phyloP scores from a whole-genome alignment of 1,140 invertebrate genomes.

The Nylanderia fulva region DNA sequence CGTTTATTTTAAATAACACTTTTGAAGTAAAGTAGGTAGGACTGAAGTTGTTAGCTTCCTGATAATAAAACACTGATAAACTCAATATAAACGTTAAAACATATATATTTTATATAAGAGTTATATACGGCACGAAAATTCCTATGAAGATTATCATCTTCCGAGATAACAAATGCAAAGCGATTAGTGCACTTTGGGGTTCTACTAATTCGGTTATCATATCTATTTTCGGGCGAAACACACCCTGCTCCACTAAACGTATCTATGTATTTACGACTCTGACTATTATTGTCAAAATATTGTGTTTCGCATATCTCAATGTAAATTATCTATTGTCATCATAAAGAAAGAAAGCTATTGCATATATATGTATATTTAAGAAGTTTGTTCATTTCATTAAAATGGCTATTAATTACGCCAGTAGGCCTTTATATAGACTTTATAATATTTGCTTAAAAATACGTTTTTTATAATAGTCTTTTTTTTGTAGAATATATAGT shows the following conservation, averaged over 20 bases:
- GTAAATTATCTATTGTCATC: not conserved
- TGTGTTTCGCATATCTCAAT: not conserved
- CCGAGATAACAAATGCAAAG: conserved; percentile 11
- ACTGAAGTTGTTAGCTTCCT: not conserved
- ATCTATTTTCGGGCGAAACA: not conserved
- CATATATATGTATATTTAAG: not conserved
- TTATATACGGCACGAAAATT: not conserved
- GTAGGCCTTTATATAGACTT: not conserved
- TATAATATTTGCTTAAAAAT: conserved; percentile 24
- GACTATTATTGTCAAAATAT: not conserved
- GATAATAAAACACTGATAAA: not conserved
- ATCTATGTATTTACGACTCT: not conserved
- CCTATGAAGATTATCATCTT: conserved; percentile 19
- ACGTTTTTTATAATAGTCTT: not conserved
- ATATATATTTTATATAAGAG: not conserved
- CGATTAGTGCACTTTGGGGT: conserved; percentile 28
- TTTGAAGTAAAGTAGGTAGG: not conserved
- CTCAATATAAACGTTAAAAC: not conserved
- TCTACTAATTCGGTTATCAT: conserved; percentile 48
- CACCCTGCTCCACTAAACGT: not conserved
- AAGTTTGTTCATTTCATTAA: not conserved
- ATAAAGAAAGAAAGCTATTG: not conserved
- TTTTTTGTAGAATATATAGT: conserved; percentile 3
- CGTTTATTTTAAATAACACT: not conserved
- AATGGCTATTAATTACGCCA: not conserved